Evolutionary conservation across 2,888 invertebrate genomes (phyloP), one percentile per base, ranked within the genome.

Genomic region (Schizotus pectinicornis): DNA sequence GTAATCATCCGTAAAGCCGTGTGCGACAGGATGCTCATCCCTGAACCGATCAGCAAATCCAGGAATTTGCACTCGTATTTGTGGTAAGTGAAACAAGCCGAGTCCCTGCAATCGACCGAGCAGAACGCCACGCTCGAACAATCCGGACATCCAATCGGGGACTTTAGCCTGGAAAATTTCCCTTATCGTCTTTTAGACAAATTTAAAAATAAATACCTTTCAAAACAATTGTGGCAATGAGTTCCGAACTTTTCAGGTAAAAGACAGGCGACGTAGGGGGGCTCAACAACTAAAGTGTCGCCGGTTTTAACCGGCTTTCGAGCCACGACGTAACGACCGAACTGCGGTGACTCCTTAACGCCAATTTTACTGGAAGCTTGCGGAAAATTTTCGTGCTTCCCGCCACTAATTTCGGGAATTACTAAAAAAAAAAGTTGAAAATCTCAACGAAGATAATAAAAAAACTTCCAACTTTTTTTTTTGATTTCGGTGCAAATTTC

Each of bases 121-220:
- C 93, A 94, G 77, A 92, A 94, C 0, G 89, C 92, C 0, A 93
- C 85, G 37, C 87, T 88, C 0, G 89, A 87, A 75, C 93, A 94
- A 7, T 84, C 83, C 0, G 86, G 81, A 69, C 93, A 93, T 63
- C 88, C 88, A 5, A 91, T 80, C 0, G 92, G 88, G 0, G 88
- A 85, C 56, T 82, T 79, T 41, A 88, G 70, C 61, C 88, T 86
- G 64, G 1, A 74, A 74, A 33, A 30, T n/a, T 36, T 52, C 2
- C 2, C 2, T 9, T 22, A 22, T 22, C 2, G 5, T 3, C 5
- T 22, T 22, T 22, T 22, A 3, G 5, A 22, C 5, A 3, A 22
- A 22, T 22, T 22, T 22, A 22, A 22, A 22, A 22, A 22, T 31
- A 8, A 47, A 49, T 67, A 91, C 91, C 90, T 86, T 70, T 83